A percentile compares a stretch with the other conserved stretches of the same genome.
Evolutionary conservation across 1,140 invertebrate genomes (phyloP).

Genomic region (Leptopilina boulardi): DNA sequence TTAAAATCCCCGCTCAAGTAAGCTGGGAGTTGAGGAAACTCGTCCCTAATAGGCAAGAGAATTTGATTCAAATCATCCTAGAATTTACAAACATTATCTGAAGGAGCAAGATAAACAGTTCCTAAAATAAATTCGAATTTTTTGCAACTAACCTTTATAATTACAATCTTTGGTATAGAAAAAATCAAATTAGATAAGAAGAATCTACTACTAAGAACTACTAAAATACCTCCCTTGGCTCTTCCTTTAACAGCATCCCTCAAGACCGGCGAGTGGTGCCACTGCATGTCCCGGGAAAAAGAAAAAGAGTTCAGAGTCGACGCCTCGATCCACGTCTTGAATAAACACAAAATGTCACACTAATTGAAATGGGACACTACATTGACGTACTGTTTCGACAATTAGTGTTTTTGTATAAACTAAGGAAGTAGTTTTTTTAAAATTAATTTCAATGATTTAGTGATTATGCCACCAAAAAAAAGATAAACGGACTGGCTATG

Average conservation of each 20-base stretch:
- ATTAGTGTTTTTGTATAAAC: no score
- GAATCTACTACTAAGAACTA: neutral
- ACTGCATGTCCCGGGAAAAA: no score
- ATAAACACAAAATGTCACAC: no score
- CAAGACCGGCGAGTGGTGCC: neutral
- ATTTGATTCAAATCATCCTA: neutral
- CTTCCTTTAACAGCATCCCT: neutral
- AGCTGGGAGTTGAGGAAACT: neutral
- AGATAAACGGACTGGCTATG: no score
- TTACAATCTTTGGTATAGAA: neutral
- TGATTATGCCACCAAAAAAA: no score
- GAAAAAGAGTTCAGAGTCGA: no score
- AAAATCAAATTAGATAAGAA: neutral
- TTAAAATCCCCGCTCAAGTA: neutral
- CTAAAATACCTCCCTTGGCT: neutral
- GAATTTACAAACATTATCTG: neutral
- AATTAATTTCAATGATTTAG: no score
- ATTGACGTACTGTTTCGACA: no score
- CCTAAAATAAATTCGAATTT: neutral
- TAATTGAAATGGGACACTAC: no score
- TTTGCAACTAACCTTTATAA: neutral
- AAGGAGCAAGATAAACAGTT: neutral
- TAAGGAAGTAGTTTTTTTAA: no score
- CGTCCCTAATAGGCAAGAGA: neutral
- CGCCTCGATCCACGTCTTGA: no score